These are phyloP conservation scores for Entosphenus tridentatus DNA, from an alignment of 2,113 vertebrate species.

Conservation along the genomic window DNA sequence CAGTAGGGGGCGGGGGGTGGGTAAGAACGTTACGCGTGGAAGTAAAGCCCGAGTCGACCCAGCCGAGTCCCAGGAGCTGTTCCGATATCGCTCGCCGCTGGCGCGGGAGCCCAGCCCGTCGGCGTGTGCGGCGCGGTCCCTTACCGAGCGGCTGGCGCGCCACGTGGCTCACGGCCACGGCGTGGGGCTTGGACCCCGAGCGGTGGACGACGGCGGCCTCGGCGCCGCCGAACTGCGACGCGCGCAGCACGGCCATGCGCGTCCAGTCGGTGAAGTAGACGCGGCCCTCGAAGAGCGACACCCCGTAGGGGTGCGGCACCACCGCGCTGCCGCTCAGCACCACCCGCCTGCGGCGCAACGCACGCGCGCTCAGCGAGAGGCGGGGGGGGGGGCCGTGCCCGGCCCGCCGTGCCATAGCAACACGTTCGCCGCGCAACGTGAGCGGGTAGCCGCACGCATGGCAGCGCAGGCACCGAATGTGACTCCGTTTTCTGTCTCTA, in stretches of 20 bases:
- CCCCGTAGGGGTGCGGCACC: slow-evolving; percentile 23
- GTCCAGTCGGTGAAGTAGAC: slow-evolving; percentile 29
- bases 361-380: neutral
- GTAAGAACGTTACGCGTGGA: no score
- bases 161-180: slow-evolving; percentile 18
- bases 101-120: no score
- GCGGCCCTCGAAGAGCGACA: slow-evolving; percentile 25
- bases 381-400: neutral
- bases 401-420: neutral
- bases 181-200: slow-evolving; percentile 17
- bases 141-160: slow-evolving; percentile 21
- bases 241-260: slow-evolving; percentile 24
- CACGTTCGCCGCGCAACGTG: neutral
- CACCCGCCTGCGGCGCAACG: slow-evolving; percentile 8
- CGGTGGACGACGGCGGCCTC: slow-evolving; percentile 19
- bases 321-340: slow-evolving; percentile 16
- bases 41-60: no score
- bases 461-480: no score
- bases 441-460: no score
- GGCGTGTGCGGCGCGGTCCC: neutral
- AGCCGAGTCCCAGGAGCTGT: no score
- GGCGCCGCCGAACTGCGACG: slow-evolving; percentile 23
- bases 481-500: no score
- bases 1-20: no score
- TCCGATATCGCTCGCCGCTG: no score